A percentile compares a stretch with the other conserved stretches of the same genome.
Evolutionary conservation across 2,113 vertebrate species (phyloP).

Genomic region (Gracilinanus agilis): DNA sequence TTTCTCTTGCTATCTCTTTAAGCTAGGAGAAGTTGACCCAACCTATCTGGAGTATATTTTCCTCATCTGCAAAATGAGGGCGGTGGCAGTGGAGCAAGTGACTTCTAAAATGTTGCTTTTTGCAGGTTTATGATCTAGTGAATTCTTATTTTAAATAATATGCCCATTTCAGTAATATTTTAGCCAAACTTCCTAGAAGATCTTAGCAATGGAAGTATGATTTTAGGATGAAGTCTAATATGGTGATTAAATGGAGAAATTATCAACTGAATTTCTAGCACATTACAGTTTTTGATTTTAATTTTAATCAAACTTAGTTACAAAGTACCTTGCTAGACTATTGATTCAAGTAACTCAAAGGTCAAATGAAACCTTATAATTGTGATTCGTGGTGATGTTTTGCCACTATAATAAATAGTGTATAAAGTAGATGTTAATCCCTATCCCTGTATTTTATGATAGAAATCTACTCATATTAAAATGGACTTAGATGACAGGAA

Average conservation of each 20-base stretch:
- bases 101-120: background rate
- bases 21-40: background rate
- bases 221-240: slow-evolving; percentile 1
- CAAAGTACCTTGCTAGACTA: background rate
- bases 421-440: background rate
- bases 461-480: background rate
- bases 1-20: background rate
- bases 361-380: background rate
- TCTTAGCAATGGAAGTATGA: background rate
- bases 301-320: background rate
- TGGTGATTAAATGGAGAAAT: background rate
- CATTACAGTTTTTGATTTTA: background rate
- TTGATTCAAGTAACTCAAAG: background rate
- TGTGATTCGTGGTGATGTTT: background rate
- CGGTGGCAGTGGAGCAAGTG: background rate
- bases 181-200: background rate
- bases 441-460: background rate
- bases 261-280: slow-evolving; percentile 12
- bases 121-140: background rate
- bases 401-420: background rate
- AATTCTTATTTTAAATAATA: background rate
- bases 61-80: background rate
- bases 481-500: slow-evolving; percentile 11
- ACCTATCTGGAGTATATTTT: background rate
- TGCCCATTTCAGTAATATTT: background rate